phyloP scores from a whole-genome alignment of 2,888 invertebrate genomes.

The Cephus runcator region DNA sequence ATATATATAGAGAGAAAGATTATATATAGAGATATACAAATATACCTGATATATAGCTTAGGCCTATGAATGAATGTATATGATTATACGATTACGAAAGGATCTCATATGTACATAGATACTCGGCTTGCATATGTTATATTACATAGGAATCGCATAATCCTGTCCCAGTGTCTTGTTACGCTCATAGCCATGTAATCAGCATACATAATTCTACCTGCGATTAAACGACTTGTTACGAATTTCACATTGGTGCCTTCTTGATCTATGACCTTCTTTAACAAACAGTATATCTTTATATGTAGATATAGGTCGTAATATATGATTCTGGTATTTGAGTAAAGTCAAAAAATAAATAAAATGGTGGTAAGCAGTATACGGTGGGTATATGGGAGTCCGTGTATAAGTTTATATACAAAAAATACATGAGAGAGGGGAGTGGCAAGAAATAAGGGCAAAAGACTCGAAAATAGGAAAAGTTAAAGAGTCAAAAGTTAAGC shows the following conservation, averaged over 20 bases:
- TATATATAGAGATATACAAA: conserved; percentile 8
- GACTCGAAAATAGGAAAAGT: not conserved
- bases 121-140: conserved; percentile 13
- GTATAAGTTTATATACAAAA: not conserved
- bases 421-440: conserved; percentile 1
- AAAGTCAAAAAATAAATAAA: conserved; percentile 13
- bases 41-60: not conserved
- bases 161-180: conserved; percentile 43
- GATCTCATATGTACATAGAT: conserved; percentile 39
- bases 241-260: not conserved
- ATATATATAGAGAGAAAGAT: conserved; percentile 16
- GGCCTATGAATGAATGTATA: not conserved
- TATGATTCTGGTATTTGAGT: conserved; percentile 6
- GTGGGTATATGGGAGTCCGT: conserved; percentile 13
- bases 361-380: conserved; percentile 18
- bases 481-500: not conserved
- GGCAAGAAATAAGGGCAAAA: not conserved
- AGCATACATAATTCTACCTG: conserved; percentile 38
- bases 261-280: not conserved
- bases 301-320: not conserved
- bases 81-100: conserved; percentile 22
- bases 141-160: conserved; percentile 4
- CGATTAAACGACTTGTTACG: conserved; percentile 42
- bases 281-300: not conserved
- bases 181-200: conserved; percentile 45